These are phyloP conservation scores for Gadopsis marmoratus DNA, from an alignment of 2,797 vertebrate species.

Conservation along the genomic window DNA sequence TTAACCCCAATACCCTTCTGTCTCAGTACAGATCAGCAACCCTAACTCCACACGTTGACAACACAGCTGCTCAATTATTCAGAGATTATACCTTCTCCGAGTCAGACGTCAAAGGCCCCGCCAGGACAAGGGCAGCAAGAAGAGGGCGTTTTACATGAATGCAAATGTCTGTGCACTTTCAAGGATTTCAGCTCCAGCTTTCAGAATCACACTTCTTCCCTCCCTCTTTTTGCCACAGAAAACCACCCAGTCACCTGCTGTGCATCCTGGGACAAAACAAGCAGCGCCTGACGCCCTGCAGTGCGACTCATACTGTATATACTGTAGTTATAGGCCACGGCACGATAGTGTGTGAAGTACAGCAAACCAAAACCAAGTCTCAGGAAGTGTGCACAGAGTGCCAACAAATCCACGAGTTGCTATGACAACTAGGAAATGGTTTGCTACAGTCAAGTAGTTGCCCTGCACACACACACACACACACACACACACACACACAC, in stretches of 20 bases:
- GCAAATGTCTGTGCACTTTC: conserved; percentile 7
- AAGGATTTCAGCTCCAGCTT: conserved; percentile 6
- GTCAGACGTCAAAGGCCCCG: conserved; percentile 67
- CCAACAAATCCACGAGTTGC: conserved; percentile 68
- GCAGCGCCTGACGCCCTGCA: background rate
- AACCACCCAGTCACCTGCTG: background rate
- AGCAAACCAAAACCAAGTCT: conserved; percentile 44
- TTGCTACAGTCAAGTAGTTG: conserved; percentile 50
- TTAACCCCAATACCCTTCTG: conserved; percentile 56
- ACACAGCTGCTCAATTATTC: conserved; percentile 82
- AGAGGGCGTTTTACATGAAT: conserved; percentile 42
- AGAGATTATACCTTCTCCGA: conserved; percentile 71
- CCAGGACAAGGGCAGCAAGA: conserved; percentile 38
- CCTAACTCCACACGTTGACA: conserved; percentile 52
- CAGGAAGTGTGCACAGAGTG: conserved; percentile 42
- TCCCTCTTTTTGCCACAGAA: background rate
- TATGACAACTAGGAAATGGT: conserved; percentile 72
- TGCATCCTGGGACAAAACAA: conserved; percentile 5
- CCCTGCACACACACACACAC: background rate
- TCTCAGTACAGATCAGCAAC: conserved; percentile 50
- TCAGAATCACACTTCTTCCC: background rate
- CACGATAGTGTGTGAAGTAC: conserved; percentile 26
- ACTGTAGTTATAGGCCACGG: background rate
- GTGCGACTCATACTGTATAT: background rate
- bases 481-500: conserved; percentile 8